A percentile compares a stretch with the other conserved stretches of the same genome.
phyloP scores from a whole-genome alignment of 2,113 vertebrate species.

The Camelus bactrianus region DNA sequence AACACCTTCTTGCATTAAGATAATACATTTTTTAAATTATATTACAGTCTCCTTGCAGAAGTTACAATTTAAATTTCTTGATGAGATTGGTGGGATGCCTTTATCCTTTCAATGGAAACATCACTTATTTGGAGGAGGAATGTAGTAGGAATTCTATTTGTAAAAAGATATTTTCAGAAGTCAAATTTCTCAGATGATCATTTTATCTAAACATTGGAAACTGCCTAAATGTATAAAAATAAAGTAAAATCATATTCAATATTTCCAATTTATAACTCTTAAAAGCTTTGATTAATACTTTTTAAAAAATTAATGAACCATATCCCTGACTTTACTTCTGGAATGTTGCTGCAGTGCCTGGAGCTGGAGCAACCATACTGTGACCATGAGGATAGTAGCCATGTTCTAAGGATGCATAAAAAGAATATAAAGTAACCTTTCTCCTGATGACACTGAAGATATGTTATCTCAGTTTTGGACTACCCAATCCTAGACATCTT shows the following conservation, averaged over 20 bases:
- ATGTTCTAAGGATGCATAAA: background rate
- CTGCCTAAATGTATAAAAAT: background rate
- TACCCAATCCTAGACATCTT: background rate
- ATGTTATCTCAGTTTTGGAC: too few relatives aligned
- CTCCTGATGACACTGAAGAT: background rate
- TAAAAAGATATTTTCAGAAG: conserved; percentile 13
- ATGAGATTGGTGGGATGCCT: background rate
- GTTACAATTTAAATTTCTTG: background rate
- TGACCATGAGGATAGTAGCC: background rate
- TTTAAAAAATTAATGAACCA: background rate
- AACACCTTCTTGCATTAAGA: background rate
- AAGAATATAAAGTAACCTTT: background rate
- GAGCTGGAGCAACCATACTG: background rate
- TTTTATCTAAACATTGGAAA: background rate
- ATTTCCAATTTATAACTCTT: background rate
- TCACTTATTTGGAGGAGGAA: background rate
- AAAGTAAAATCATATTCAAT: background rate
- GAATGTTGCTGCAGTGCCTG: background rate
- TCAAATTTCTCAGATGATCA: background rate
- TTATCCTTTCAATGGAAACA: background rate
- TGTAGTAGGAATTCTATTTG: background rate
- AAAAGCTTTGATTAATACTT: background rate
- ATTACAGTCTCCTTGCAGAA: background rate
- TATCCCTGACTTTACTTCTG: background rate
- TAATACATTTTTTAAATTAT: background rate